These are phyloP conservation scores for Formica selysi DNA, from an alignment of 1,140 invertebrate genomes.

Conservation along the genomic window DNA sequence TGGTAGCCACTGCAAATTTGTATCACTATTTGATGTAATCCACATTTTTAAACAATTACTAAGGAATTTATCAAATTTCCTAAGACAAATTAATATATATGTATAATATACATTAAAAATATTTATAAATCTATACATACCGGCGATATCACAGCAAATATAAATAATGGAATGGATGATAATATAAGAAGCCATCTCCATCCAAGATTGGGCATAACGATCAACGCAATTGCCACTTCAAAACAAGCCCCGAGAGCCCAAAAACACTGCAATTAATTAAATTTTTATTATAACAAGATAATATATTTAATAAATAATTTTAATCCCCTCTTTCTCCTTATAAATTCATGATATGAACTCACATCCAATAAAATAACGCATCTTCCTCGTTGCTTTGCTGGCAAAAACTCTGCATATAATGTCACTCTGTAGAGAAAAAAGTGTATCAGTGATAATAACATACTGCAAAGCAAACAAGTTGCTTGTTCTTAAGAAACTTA, in stretches of 20 bases:
- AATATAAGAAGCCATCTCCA: conserved; percentile 96
- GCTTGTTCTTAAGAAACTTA: conserved; percentile 50
- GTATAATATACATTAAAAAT: conserved; percentile 19
- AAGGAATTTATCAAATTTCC: background rate
- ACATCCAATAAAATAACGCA: conserved; percentile 98
- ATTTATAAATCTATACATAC: conserved; percentile 86
- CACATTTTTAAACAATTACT: background rate
- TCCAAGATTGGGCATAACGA: conserved; percentile 96
- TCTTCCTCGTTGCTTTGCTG: conserved; percentile 96
- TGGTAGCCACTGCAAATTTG: conserved; percentile 92
- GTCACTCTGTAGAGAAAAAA: conserved; percentile 91
- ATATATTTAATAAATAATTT: conserved; percentile 4
- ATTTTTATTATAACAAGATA: conserved; percentile 20
- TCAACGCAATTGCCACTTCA: conserved; percentile 95
- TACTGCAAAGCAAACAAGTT: conserved; percentile 11
- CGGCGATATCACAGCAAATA: conserved; percentile 93
- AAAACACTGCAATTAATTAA: conserved; percentile 93
- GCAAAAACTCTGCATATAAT: conserved; percentile 98
- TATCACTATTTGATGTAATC: background rate
- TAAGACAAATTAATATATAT: background rate
- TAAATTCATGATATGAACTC: conserved; percentile 84
- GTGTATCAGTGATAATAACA: conserved; percentile 35
- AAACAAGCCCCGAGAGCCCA: conserved; percentile 98
- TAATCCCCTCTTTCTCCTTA: background rate
- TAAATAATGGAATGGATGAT: conserved; percentile 94